phyloP scores from a whole-genome alignment of 2,797 vertebrate species.

The Australoheros facetus region DNA sequence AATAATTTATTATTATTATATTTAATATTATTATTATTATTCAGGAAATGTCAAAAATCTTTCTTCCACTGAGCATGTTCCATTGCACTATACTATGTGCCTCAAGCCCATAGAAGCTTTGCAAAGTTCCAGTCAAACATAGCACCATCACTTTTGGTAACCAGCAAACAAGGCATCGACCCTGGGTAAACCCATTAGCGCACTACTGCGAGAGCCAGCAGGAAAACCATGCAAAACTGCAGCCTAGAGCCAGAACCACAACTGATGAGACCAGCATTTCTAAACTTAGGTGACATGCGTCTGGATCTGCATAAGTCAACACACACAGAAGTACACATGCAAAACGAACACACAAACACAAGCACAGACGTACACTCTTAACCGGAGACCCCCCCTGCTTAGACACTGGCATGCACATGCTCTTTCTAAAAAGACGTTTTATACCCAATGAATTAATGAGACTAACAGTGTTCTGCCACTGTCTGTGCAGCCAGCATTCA shows the following conservation, averaged over 20 bases:
- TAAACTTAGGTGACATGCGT: constrained; percentile 58
- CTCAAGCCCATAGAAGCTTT: constrained; percentile 16
- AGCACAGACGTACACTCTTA: constrained; percentile 22
- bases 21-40: constrained; percentile 7
- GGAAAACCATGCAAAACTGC: constrained; percentile 35
- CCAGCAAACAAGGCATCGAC: constrained; percentile 27
- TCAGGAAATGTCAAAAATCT: constrained; percentile 30
- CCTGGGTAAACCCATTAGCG: constrained; percentile 57
- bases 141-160: constrained; percentile 48
- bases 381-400: background rate
- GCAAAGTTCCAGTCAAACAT: constrained; percentile 31
- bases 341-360: constrained; percentile 46
- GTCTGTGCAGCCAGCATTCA: constrained; percentile 36
- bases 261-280: constrained; percentile 60
- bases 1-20: constrained; percentile 23
- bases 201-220: constrained; percentile 42
- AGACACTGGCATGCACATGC: constrained; percentile 40
- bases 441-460: constrained; percentile 48
- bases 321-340: constrained; percentile 23
- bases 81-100: constrained; percentile 17
- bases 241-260: constrained; percentile 48
- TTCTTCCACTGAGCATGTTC: constrained; percentile 12
- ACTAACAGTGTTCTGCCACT: constrained; percentile 46
- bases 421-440: constrained; percentile 58
- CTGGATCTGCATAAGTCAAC: constrained; percentile 66